Conservation (phyloP, 2,113 vertebrate species). For the Excalfactoria chinensis region DNA sequence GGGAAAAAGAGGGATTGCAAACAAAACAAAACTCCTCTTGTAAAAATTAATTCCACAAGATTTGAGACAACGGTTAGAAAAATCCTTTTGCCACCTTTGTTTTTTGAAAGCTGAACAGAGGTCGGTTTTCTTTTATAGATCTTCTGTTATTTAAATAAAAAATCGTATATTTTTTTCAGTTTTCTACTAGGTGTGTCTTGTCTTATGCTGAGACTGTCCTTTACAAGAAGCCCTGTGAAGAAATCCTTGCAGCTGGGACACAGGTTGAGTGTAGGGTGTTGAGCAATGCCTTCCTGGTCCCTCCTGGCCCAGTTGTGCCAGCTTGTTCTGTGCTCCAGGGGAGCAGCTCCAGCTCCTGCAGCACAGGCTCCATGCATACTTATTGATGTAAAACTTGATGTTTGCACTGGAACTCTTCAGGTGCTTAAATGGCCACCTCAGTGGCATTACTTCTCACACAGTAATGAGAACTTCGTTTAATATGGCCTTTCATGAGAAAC, state of each 20-base stretch:
- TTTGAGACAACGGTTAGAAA: background rate
- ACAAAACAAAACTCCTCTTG: background rate
- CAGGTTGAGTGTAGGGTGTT: background rate
- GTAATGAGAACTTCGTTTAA: background rate
- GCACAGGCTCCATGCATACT: background rate
- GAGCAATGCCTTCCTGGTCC: background rate
- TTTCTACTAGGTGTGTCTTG: background rate
- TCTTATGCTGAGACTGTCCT: background rate
- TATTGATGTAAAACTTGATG: background rate
- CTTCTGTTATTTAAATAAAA: background rate
- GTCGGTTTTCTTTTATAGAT: background rate
- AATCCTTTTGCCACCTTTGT: background rate
- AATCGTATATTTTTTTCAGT: background rate
- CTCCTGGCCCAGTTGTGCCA: background rate
- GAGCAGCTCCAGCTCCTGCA: background rate
- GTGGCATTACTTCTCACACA: background rate
- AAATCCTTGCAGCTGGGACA: background rate
- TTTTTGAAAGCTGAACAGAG: background rate
- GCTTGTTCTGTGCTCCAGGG: background rate
- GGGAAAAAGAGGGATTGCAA: background rate
- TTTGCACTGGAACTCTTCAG: background rate
- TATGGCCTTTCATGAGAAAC: background rate
- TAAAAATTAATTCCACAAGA: background rate
- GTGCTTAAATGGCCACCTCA: background rate
- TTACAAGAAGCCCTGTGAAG: background rate